Conservation (phyloP, 2,888 invertebrate genomes). For the Drosophila birchii region DNA sequence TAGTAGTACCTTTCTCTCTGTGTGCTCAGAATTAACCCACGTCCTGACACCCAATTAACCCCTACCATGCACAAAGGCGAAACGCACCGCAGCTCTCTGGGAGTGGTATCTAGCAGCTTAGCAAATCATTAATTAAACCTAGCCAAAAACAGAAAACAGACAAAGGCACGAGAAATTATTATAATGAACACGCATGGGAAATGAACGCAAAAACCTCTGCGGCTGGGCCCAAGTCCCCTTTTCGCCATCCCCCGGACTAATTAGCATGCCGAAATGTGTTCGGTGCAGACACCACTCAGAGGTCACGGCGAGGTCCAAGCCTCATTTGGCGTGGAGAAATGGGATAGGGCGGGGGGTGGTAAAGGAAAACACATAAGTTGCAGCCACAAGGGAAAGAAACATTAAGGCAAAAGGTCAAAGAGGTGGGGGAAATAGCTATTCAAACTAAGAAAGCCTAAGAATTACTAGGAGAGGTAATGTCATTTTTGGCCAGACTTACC, state of each 20-base stretch:
- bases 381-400: constrained; percentile 27
- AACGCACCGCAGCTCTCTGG: constrained; percentile 23
- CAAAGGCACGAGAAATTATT: constrained; percentile 53
- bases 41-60: constrained; percentile 71
- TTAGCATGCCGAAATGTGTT: constrained; percentile 63
- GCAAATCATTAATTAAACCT: constrained; percentile 73
- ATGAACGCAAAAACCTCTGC: constrained; percentile 59
- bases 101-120: constrained; percentile 51
- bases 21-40: constrained; percentile 36
- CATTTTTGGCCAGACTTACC: background rate
- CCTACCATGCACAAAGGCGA: constrained; percentile 27
- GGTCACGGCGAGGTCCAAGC: constrained; percentile 33
- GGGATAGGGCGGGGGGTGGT: background rate
- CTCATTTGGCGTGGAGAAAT: constrained; percentile 35
- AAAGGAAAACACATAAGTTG: constrained; percentile 31
- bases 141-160: constrained; percentile 35
- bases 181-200: constrained; percentile 72
- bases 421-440: background rate
- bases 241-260: constrained; percentile 47
- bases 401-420: constrained; percentile 26
- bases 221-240: constrained; percentile 4
- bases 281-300: constrained; percentile 30
- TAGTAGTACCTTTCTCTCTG: background rate
- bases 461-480: background rate
- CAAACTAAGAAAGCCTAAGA: background rate